A percentile compares a stretch with the other conserved stretches of the same genome.
Conservation (phyloP, 30 jellyfish, hydroid and myxozoan species). For the Turritopsis rubra region DNA sequence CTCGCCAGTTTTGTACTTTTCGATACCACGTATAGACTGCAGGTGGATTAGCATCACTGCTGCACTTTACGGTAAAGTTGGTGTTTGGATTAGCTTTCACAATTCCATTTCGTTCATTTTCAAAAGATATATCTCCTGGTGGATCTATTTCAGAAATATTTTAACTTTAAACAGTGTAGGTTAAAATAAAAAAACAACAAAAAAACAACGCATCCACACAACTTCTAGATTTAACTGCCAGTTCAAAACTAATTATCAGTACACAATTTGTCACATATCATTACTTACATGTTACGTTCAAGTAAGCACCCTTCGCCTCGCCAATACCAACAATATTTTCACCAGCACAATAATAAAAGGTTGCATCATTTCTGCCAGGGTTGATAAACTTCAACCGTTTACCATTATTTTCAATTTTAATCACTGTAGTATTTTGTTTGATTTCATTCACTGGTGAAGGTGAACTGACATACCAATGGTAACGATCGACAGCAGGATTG, state of each 20-base stretch:
- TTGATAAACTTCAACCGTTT: slow-evolving; percentile 31
- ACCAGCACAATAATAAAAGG: slow-evolving; percentile 64
- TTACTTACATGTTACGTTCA: slow-evolving; percentile 70
- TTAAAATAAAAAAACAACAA: neutral
- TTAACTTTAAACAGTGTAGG: neutral
- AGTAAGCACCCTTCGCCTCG: slow-evolving; percentile 43
- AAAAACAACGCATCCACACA: too few relatives aligned
- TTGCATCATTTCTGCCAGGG: slow-evolving; percentile 17
- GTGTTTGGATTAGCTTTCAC: slow-evolving; percentile 46
- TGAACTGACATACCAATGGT: slow-evolving; percentile 18
- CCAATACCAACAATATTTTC: slow-evolving; percentile 71
- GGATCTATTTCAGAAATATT: slow-evolving; percentile 27
- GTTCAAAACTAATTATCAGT: too few relatives aligned
- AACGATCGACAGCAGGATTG: slow-evolving; percentile 8
- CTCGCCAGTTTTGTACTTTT: neutral
- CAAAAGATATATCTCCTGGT: slow-evolving; percentile 47
- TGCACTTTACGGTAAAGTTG: slow-evolving; percentile 54
- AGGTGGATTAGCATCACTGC: slow-evolving; percentile 60
- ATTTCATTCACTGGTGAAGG: slow-evolving; percentile 28
- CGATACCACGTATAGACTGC: slow-evolving; percentile 59
- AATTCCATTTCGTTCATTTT: slow-evolving; percentile 50
- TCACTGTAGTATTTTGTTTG: neutral
- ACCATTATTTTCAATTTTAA: slow-evolving; percentile 24
- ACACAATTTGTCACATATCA: neutral
- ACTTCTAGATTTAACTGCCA: too few relatives aligned